Evolutionary conservation across 2,888 invertebrate species (phyloP), one percentile per base, ranked within the genome.

Genomic region (Zygogramma bicolorata): DNA sequence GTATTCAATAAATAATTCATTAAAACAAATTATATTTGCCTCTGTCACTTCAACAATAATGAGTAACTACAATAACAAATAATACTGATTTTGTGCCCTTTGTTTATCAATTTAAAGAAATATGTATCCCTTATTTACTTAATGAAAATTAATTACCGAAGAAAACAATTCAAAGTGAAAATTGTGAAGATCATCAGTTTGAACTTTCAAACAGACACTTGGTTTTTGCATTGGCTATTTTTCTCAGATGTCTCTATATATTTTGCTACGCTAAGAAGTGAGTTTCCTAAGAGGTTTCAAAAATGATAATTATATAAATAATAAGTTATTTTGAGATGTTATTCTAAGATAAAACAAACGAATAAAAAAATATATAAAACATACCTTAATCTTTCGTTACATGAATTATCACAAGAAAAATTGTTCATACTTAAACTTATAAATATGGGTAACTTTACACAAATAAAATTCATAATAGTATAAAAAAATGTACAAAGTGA

Each of bases 71-170:
- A 40, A 53, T 34, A 7, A 53, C 38, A 68, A 27, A 59, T 70
- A 70, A 70, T 70, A 70, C 70, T 70, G 70, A 15, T 49, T 40
- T 70, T 70, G 70, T 70, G 70, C 70, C n/a, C 15, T 58, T 59
- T 31, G 22, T 60, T 34, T 60, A 65, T 3, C 38, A 38, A n/a
- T 10, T 13, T 13, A 34, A 38, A 10, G 3, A 38, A 3, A 38
- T n/a, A 38, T 38, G n/a, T 38, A n/a, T 38, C n/a, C 38, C 38
- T 38, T 38, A 38, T n/a, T n/a, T n/a, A n/a, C n/a, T n/a, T n/a
- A n/a, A n/a, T n/a, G n/a, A 38, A 38, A 38, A 38, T 38, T 38
- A 38, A 7, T 38, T 38, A n/a, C 1, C 8, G 2, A 34, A 38
- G n/a, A 5, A 38, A 38, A 38, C n/a, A 38, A 38, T 38, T 13